Percentiles rank a stretch among this genome's conserved stretches.
These are phyloP conservation scores for Corythaixoides concolor DNA, from an alignment of 2,113 vertebrate species.

Conservation along the genomic window DNA sequence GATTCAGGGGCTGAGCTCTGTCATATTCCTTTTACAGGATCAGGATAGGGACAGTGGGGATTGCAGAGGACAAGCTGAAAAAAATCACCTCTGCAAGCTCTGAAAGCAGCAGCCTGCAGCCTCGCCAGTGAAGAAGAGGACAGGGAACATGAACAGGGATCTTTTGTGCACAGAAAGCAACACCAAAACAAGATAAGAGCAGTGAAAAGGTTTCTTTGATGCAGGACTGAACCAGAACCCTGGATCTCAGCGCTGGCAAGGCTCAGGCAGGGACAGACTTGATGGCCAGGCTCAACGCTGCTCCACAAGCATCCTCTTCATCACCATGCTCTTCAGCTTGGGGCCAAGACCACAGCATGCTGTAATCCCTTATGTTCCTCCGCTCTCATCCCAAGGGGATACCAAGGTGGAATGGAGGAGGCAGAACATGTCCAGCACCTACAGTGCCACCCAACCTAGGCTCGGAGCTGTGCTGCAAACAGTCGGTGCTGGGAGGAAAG, in stretches of 20 bases:
- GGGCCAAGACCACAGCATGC: not conserved
- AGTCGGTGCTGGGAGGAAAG: not conserved
- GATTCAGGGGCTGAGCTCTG: not conserved
- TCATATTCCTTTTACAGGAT: not conserved
- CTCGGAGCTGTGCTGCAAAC: not conserved
- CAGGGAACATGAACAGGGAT: not conserved
- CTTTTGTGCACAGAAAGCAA: not conserved
- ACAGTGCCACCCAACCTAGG: fast-evolving
- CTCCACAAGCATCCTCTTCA: not conserved
- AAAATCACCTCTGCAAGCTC: not conserved
- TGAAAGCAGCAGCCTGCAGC: not conserved
- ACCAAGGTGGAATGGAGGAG: not conserved
- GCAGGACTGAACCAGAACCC: not conserved
- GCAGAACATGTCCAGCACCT: not conserved
- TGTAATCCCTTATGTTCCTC: not conserved
- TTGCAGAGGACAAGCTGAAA: not conserved
- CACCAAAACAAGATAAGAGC: not conserved
- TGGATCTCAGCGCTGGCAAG: not conserved
- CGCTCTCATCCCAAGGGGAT: not conserved
- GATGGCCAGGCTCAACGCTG: not conserved
- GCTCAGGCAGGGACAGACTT: not conserved
- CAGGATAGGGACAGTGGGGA: not conserved
- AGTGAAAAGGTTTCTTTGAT: not conserved
- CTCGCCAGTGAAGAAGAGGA: not conserved
- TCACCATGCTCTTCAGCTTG: not conserved